Conservation (phyloP, 1,140 invertebrate species). For the Sminthurides bifidus region DNA sequence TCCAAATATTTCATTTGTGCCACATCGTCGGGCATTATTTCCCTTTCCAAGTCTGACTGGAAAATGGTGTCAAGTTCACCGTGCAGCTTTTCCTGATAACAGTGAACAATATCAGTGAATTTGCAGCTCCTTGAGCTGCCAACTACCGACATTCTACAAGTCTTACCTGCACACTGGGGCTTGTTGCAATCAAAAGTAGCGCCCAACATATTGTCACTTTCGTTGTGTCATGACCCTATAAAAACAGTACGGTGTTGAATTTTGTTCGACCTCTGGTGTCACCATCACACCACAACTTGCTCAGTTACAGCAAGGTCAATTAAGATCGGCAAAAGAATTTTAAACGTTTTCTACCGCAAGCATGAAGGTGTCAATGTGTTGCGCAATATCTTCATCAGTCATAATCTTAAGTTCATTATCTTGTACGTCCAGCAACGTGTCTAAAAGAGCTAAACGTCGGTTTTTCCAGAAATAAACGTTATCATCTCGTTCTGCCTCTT, state of each 20-base stretch:
- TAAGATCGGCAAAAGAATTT: conserved; percentile 39
- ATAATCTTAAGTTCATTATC: conserved; percentile 43
- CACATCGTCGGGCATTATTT: conserved; percentile 39
- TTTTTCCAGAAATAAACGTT: conserved; percentile 29
- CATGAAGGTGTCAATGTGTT: conserved; percentile 62
- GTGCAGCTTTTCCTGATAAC: conserved; percentile 33
- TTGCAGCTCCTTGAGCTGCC: neutral
- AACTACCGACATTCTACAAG: neutral
- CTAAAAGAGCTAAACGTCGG: conserved; percentile 55
- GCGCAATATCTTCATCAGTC: conserved; percentile 53
- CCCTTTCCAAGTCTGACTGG: conserved; percentile 28
- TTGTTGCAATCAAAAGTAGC: conserved; percentile 62
- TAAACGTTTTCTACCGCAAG: no score
- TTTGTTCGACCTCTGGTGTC: neutral
- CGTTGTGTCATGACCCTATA: conserved; percentile 52
- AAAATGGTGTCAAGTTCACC: conserved; percentile 35
- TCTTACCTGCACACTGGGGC: conserved; percentile 57
- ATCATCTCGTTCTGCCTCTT: conserved; percentile 6
- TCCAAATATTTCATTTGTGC: conserved; percentile 48
- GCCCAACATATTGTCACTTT: conserved; percentile 72
- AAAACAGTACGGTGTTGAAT: no score
- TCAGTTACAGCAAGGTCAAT: neutral
- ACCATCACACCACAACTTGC: neutral
- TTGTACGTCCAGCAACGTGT: conserved; percentile 54
- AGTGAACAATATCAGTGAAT: no score